phyloP scores from a whole-genome alignment of 1,140 invertebrate species.

The Pantala flavescens region DNA sequence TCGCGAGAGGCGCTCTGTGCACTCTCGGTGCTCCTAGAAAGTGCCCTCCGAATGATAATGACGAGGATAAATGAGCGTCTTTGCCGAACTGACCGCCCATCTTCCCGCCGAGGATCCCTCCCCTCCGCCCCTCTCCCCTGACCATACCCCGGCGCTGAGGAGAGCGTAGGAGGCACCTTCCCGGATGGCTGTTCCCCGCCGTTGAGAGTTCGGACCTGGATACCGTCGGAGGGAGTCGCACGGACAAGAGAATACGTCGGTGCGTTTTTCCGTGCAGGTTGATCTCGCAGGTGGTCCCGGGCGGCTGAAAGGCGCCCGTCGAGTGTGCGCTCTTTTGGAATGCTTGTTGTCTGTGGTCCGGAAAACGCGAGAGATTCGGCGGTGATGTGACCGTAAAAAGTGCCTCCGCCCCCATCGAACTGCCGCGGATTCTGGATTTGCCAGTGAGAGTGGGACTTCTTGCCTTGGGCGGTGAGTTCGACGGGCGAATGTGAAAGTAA shows the following conservation, averaged over 20 bases:
- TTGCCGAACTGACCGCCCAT: too few relatives aligned
- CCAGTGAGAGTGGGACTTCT: neutral
- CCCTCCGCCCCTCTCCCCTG: neutral
- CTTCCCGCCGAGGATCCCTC: neutral
- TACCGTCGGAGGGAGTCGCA: conserved; percentile 1
- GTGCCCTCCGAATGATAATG: too few relatives aligned
- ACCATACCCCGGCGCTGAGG: neutral
- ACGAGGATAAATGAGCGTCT: too few relatives aligned
- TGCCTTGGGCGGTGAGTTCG: neutral
- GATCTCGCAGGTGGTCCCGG: neutral
- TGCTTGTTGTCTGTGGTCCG: neutral
- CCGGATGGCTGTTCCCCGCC: neutral
- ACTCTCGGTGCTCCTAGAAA: too few relatives aligned
- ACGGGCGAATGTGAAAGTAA: neutral
- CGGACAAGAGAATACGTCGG: neutral
- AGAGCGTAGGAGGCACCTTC: conserved; percentile 2
- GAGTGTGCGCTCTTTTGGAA: neutral
- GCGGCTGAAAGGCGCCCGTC: neutral
- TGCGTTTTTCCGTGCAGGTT: neutral
- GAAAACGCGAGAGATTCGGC: neutral
- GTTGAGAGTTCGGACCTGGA: neutral
- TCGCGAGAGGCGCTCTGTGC: too few relatives aligned
- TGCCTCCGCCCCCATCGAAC: neutral
- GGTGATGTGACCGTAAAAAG: neutral
- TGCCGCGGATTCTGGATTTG: too few relatives aligned